Evolutionary conservation across 1,140 invertebrate species (phyloP).

Genomic region (Danaus melanippus): DNA sequence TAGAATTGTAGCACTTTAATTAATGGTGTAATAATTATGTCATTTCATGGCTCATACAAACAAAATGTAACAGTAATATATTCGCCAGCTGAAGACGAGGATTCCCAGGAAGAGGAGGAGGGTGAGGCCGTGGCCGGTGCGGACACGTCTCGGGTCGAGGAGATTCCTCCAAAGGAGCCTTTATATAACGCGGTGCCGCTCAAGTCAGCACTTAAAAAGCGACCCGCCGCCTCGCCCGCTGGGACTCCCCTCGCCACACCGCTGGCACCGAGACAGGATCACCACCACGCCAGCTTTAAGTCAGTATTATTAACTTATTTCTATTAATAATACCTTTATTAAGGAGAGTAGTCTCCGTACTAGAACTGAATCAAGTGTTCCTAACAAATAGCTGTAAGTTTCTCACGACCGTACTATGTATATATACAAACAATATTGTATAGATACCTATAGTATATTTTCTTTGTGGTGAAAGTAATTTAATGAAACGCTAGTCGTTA

Average conservation of each 20-base stretch:
- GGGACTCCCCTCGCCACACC: slow-evolving; percentile 82
- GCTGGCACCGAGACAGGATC: slow-evolving; percentile 82
- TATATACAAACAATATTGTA: no score
- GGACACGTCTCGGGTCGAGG: slow-evolving; percentile 87
- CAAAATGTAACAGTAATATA: not conserved
- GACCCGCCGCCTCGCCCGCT: slow-evolving; percentile 75
- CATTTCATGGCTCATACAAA: not conserved
- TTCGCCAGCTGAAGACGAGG: slow-evolving; percentile 53
- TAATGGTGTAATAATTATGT: not conserved
- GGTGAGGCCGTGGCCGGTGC: slow-evolving; percentile 73
- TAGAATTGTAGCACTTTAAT: not conserved
- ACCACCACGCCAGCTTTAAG: slow-evolving; percentile 74
- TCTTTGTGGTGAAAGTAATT: no score
- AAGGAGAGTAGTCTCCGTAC: no score
- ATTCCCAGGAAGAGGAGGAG: slow-evolving; percentile 71
- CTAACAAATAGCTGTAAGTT: no score
- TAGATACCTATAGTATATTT: no score
- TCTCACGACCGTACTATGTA: no score
- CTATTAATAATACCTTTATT: no score
- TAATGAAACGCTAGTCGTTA: no score
- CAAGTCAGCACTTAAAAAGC: slow-evolving; percentile 93
- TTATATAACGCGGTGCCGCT: slow-evolving; percentile 90
- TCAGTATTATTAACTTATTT: slow-evolving; percentile 47
- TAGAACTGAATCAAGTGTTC: no score
- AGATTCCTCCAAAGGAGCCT: slow-evolving; percentile 92